Percentiles rank a stretch among this genome's conserved stretches.
phyloP scores from a whole-genome alignment of 1,140 invertebrate species.

The Cataglyphis hispanica region DNA sequence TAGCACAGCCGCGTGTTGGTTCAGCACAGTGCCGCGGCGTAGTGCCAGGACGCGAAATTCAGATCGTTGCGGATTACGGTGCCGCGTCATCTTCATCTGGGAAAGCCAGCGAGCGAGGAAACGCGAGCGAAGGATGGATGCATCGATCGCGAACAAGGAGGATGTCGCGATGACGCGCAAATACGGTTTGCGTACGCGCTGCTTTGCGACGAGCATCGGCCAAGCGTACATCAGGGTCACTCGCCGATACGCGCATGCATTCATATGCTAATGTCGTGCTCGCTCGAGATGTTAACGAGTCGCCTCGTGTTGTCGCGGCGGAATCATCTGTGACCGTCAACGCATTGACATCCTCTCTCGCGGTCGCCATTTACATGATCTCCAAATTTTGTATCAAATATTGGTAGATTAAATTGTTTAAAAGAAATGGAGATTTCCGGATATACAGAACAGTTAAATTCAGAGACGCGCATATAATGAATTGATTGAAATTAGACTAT shows the following conservation, averaged over 20 bases:
- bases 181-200: slow-evolving; percentile 26
- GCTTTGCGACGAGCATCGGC: slow-evolving; percentile 51
- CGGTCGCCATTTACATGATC: neutral
- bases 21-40: slow-evolving; percentile 56
- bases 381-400: neutral
- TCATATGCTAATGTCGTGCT: slow-evolving; percentile 62
- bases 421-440: no score
- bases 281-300: slow-evolving; percentile 60
- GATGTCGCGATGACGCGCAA: slow-evolving; percentile 67
- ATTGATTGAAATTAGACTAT: neutral
- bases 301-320: neutral
- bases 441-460: neutral
- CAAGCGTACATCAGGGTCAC: slow-evolving; percentile 71
- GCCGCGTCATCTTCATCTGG: slow-evolving; percentile 49
- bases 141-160: slow-evolving; percentile 48
- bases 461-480: neutral
- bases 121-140: slow-evolving; percentile 64
- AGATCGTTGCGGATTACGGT: slow-evolving; percentile 52
- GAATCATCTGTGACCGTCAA: neutral
- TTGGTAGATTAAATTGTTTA: neutral
- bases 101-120: slow-evolving; percentile 59
- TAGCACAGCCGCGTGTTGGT: slow-evolving; percentile 30
- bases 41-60: slow-evolving; percentile 65
- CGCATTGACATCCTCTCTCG: neutral
- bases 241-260: slow-evolving; percentile 29